Base-by-base conservation (phyloP, 2,888 invertebrate genomes). In the Omphaloscelis lunosa region DNA sequence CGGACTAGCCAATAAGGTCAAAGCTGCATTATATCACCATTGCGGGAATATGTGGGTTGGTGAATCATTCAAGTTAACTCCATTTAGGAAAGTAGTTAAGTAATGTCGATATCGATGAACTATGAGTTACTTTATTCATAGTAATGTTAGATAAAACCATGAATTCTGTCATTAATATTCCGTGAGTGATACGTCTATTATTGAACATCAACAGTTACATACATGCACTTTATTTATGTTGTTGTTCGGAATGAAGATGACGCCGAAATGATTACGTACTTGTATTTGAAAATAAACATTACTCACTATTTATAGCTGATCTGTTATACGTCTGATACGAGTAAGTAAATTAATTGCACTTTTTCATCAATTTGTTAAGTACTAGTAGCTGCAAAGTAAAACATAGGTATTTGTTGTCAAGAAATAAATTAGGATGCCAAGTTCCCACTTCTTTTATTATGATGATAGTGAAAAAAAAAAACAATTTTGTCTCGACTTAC, bases 11-110 rank as follows among this genome's bases (percentile, higher is more conserved):
- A 96, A 96, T 96, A 93, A 93, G 93, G 93, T 88, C 90, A 93
- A 91, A 93, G 93, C 94, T 91, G 93, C 91, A 94, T 94, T 95
- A 92, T 95, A 93, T 93, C 94, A 93, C 96, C 96, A 95, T 96
- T 93, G 95, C 95, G 94, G 96, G 96, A 95, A 94, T 95, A 94
- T 94, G 95, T 95, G 94, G 95, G 95, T 92, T 93, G 93, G 92
- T 96, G 93, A 93, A 89, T 93, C 93, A 93, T 88, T 88, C 86
- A 62, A 85, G 51, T 87, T 89, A 85, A 88, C 87, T 80, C 88
- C 75, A 75, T 77, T 89, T 90, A 90, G 92, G 87, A 90, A 75
- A 84, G 91, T 72, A 20, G 48, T 45, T 59, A 61, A 27, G 82
- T 76, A 59, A 77, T 79, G 67, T 87, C 89, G 86, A 86, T 80